Percentiles rank a stretch among this genome's conserved stretches.
phyloP scores from a whole-genome alignment of 2,797 vertebrate genomes.

The Eidolon dupreanum region DNA sequence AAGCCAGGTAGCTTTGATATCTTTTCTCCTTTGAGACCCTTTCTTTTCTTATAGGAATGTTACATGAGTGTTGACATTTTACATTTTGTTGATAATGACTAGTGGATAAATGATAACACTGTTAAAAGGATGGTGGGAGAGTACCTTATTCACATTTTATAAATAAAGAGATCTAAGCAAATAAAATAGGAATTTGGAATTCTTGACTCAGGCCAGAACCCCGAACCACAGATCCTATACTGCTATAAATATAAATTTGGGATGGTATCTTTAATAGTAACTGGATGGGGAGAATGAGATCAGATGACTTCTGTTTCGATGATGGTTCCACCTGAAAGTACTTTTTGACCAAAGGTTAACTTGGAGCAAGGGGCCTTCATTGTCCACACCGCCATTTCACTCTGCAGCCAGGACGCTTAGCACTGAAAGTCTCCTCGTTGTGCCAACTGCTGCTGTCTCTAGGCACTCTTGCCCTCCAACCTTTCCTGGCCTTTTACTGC shows the following conservation, averaged over 20 bases:
- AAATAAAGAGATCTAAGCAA: constrained; percentile 2
- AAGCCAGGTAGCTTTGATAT: neutral
- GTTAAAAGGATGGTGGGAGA: neutral
- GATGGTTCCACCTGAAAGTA: neutral
- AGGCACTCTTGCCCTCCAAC: neutral
- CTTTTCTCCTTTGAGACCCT: neutral
- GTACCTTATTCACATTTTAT: constrained; percentile 5
- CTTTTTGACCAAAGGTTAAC: neutral
- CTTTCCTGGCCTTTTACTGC: neutral
- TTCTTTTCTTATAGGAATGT: neutral
- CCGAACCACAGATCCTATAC: neutral
- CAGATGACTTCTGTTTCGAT: neutral
- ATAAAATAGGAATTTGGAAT: constrained; percentile 38
- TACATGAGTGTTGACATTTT: neutral
- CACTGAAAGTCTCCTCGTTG: neutral
- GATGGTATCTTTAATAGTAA: neutral
- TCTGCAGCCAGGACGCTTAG: neutral
- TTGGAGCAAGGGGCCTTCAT: neutral
- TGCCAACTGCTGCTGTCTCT: neutral
- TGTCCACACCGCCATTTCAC: neutral
- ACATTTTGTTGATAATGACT: neutral
- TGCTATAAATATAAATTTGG: constrained; percentile 6
- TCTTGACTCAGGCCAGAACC: neutral
- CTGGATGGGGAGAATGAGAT: neutral
- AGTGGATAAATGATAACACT: neutral